Conservation (phyloP, 35 echinoderm and acorn worm species). For the Eucidaris tribuloides region DNA sequence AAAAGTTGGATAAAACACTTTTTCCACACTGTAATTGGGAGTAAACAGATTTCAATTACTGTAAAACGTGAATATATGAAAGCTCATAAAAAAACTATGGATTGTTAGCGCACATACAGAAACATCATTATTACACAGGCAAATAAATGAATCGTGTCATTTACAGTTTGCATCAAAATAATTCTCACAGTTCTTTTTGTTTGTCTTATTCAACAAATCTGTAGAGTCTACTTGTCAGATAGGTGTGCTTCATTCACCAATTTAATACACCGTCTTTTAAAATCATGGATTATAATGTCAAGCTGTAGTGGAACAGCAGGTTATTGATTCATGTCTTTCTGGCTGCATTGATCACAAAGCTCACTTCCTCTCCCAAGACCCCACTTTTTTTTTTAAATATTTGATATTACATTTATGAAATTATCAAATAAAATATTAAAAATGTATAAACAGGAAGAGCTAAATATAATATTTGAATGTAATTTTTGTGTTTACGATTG, state of each 20-base stretch:
- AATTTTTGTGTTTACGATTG: not conserved
- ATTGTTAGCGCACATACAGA: not conserved
- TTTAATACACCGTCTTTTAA: too few relatives aligned
- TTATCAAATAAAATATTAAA: not conserved
- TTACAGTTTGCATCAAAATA: not conserved
- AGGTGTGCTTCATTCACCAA: too few relatives aligned
- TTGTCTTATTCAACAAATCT: too few relatives aligned
- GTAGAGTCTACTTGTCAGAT: too few relatives aligned
- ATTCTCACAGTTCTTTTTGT: not conserved
- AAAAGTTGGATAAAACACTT: slow-evolving; percentile 82
- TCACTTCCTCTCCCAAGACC: not conserved
- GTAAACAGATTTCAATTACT: not conserved
- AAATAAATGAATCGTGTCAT: not conserved
- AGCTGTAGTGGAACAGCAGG: too few relatives aligned
- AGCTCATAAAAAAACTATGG: not conserved
- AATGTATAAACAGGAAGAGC: not conserved
- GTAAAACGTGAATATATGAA: too few relatives aligned
- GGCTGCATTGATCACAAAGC: not conserved
- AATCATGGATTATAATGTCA: too few relatives aligned
- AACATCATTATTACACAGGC: not conserved
- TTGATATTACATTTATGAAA: not conserved
- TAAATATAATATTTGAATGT: not conserved
- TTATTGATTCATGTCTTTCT: too few relatives aligned
- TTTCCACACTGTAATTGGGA: slow-evolving; percentile 77
- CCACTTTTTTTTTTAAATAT: not conserved